These are phyloP conservation scores for Lasioglossum calceatum DNA, from an alignment of 2,888 invertebrate species.

Conservation along the genomic window DNA sequence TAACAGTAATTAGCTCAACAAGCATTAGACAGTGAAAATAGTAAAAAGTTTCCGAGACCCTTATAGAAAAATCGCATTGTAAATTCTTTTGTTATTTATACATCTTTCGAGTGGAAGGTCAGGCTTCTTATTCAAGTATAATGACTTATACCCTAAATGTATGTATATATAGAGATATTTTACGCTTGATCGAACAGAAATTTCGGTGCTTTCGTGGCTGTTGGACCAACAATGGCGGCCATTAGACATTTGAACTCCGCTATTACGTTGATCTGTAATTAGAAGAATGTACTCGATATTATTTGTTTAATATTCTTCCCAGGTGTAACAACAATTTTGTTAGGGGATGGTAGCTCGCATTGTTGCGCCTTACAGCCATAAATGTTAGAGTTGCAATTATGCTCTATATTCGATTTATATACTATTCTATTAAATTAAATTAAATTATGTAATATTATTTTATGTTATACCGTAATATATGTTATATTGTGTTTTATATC, in stretches of 20 bases:
- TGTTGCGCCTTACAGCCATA: neutral
- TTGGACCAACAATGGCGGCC: neutral
- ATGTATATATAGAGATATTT: constrained; percentile 48
- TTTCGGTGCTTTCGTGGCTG: constrained; percentile 52
- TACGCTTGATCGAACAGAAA: constrained; percentile 58
- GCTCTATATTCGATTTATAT: neutral
- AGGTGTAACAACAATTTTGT: neutral
- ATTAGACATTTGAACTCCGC: neutral
- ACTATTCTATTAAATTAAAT: constrained; percentile 1
- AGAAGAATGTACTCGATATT: neutral
- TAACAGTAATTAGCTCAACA: constrained; percentile 3
- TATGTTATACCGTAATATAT: constrained; percentile 23
- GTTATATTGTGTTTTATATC: constrained; percentile 46
- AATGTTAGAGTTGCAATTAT: constrained; percentile 1
- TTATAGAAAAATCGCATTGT: constrained; percentile 50
- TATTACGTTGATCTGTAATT: neutral
- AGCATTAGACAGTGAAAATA: constrained; percentile 22
- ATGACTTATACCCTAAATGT: constrained; percentile 57
- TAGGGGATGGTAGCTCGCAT: neutral
- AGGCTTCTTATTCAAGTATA: constrained; percentile 48
- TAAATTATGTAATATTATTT: constrained; percentile 30
- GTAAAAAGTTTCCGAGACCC: constrained; percentile 32
- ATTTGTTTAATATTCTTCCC: neutral
- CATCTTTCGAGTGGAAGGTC: constrained; percentile 52
- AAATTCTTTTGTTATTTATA: constrained; percentile 56